Base-by-base conservation (phyloP, 2,113 vertebrate genomes). In the Oplegnathus fasciatus region DNA sequence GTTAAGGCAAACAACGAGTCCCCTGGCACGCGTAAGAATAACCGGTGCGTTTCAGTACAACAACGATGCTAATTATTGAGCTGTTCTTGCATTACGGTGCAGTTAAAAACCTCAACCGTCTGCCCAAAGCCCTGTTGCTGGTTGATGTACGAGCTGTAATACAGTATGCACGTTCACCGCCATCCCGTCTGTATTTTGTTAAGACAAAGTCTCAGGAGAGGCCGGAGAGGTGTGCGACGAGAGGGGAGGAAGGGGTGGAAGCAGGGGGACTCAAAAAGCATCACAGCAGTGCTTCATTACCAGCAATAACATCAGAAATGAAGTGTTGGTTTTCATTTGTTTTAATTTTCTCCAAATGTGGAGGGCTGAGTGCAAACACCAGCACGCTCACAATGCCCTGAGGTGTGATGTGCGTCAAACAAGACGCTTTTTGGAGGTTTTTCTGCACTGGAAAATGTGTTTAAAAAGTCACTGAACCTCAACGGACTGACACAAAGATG, bases 331-430 rank as follows among this genome's bases (percentile, higher is more conserved):
- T 94, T 94, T 94, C 90, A 91, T 91, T 95, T 92, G 78, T 93
- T 94, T 94, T 90, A 94, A 94, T 94, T 92, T 93, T 93, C 93
- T 93, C 91, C 92, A 94, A 95, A 94, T 94, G 91, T 92, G 89
- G 60, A 78, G 4, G 42, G 77, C 73, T 2, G 86, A 72, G 57
- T 52, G 83, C 88, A 87, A 92, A 89, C 70, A 70, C 18, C 32
- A 73, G 81, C 46, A 1, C 11, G 73, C 85, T 79, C 85, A 92
- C 92, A 94, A 93, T 83, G 89, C 85, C 81, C 83, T 11, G 65
- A 95, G 93, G 95, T 95, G 95, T 92, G 91, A 94, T 89, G 86
- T 94, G 80, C 89, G 90, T 94, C 89, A 94, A 80, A 62, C 78
- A 18, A 80, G 81, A 66, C 58, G 32, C 73, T 77, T 69, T 71